These are phyloP conservation scores for Alexandromys fortis DNA, from an alignment of 2,113 vertebrate genomes.

Conservation along the genomic window DNA sequence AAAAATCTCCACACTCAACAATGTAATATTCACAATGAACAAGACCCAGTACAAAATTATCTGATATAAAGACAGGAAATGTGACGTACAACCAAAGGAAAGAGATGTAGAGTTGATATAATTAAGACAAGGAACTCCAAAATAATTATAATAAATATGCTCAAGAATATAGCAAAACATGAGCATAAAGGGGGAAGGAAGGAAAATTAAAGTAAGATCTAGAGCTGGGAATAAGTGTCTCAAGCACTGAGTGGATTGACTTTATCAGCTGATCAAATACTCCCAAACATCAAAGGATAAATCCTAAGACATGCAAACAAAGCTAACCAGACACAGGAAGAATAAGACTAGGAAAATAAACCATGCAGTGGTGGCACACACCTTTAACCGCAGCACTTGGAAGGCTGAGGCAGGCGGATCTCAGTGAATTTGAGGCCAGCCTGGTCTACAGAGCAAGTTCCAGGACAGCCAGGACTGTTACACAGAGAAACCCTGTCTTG, in stretches of 20 bases:
- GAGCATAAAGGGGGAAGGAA: slow-evolving; percentile 15
- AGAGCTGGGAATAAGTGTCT: background rate
- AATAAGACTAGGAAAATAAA: background rate
- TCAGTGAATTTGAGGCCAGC: too few species aligned
- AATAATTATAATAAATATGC: background rate
- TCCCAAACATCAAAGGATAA: background rate
- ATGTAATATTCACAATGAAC: background rate
- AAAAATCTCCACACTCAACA: background rate
- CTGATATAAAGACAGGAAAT: background rate
- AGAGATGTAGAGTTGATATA: slow-evolving; percentile 12
- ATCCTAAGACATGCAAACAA: background rate
- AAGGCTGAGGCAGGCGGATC: too few species aligned
- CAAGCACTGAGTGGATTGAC: background rate
- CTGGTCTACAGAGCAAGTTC: too few species aligned
- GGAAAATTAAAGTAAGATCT: slow-evolving; percentile 16
- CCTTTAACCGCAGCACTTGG: too few species aligned
- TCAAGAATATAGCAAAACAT: slow-evolving; percentile 1
- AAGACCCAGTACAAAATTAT: background rate
- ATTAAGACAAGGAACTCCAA: background rate
- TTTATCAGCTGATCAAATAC: background rate
- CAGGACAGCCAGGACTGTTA: too few species aligned
- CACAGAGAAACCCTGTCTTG: too few species aligned
- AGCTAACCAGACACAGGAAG: background rate
- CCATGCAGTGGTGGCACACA: too few species aligned
- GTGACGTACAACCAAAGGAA: background rate